Evolutionary conservation across 2,113 vertebrate species (phyloP).

Genomic region (Aspiorhynchus laticeps): DNA sequence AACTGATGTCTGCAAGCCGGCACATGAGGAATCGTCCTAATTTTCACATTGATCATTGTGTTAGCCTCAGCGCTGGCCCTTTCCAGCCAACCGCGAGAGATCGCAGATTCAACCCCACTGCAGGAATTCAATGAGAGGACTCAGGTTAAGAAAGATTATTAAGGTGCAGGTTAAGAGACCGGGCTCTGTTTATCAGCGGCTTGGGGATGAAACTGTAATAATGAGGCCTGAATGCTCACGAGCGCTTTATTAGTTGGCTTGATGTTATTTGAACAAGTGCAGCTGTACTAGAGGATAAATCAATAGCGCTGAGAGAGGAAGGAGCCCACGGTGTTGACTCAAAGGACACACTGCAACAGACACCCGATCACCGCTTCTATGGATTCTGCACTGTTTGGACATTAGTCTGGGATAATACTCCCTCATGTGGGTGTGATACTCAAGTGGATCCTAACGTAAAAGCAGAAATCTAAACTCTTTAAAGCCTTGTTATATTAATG

Average conservation of each 20-base stretch:
- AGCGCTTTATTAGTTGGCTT: neutral
- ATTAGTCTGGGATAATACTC: neutral
- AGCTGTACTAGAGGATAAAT: conserved; percentile 16
- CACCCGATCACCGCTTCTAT: no score
- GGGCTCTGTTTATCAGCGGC: conserved; percentile 1
- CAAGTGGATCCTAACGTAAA: neutral
- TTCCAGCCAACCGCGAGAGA: conserved; percentile 60
- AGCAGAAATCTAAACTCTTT: neutral
- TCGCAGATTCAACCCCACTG: conserved; percentile 66
- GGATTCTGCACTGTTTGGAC: neutral
- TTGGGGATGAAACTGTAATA: neutral
- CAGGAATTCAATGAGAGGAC: conserved; percentile 21
- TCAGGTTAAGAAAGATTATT: conserved; percentile 5
- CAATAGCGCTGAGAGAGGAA: conserved; percentile 9
- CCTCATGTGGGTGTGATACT: neutral
- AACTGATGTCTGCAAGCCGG: conserved; percentile 62
- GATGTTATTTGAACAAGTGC: neutral
- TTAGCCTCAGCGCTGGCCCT: conserved; percentile 64
- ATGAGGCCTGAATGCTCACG: conserved; percentile 20
- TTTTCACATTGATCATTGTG: conserved; percentile 71
- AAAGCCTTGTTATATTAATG: neutral
- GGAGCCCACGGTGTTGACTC: neutral
- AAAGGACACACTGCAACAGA: neutral
- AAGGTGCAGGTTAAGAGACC: neutral
- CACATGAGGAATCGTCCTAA: conserved; percentile 74